phyloP scores from a whole-genome alignment of 2,113 vertebrate species.

The Colius striatus region DNA sequence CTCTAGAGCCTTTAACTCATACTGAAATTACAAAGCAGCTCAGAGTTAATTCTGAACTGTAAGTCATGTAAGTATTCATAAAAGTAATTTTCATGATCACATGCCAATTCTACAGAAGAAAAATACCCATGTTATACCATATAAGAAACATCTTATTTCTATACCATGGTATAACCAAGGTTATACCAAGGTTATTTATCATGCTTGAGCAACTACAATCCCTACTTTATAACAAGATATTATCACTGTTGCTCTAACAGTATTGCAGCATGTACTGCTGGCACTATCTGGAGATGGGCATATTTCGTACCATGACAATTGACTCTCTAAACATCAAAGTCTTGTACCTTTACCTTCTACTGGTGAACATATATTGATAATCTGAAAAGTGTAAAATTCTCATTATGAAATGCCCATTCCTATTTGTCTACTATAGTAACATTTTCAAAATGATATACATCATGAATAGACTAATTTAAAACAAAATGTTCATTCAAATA shows the following conservation, averaged over 20 bases:
- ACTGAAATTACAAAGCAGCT: neutral
- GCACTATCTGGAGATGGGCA: neutral
- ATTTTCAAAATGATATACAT: neutral
- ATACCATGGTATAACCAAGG: neutral
- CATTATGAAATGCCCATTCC: neutral
- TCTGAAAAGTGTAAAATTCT: neutral
- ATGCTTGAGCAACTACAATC: neutral
- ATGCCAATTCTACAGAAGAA: neutral
- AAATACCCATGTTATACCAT: neutral
- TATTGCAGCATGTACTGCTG: neutral
- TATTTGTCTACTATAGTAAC: neutral
- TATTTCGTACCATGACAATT: neutral
- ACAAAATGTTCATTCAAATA: constrained; percentile 40
- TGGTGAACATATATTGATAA: neutral
- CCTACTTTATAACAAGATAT: neutral
- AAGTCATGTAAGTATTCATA: neutral
- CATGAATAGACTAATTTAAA: neutral
- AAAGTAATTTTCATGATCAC: neutral
- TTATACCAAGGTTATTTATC: neutral
- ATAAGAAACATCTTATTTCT: neutral
- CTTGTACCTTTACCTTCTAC: neutral
- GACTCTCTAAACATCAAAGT: neutral
- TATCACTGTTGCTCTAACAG: neutral
- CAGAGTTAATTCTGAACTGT: neutral
- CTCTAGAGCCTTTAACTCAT: neutral